Evolutionary conservation across 2,113 vertebrate genomes (phyloP).

Genomic region (Periophthalmus modestus): DNA sequence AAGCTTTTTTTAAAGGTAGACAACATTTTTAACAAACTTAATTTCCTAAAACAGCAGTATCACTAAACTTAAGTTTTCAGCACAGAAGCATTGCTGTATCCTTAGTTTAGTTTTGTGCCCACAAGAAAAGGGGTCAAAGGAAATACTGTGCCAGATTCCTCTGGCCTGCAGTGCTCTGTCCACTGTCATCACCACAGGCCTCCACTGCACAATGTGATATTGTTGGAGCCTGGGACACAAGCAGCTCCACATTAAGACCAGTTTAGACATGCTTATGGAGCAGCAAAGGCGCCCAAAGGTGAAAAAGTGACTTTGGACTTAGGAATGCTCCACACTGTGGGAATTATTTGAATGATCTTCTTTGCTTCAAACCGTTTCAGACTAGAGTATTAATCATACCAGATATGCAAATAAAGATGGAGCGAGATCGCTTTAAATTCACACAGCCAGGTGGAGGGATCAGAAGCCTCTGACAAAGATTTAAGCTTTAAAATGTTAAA

Average conservation of each 20-base stretch:
- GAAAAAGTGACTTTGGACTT: constrained; percentile 28
- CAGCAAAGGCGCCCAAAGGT: constrained; percentile 18
- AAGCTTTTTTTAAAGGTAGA: too few relatives aligned
- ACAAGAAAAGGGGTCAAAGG: constrained; percentile 20
- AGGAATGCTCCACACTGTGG: constrained; percentile 3
- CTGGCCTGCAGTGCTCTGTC: constrained; percentile 47
- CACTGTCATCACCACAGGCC: constrained; percentile 59
- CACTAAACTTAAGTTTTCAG: too few relatives aligned
- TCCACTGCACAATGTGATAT: constrained; percentile 59
- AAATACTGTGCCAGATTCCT: constrained; percentile 24
- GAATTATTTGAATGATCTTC: constrained; percentile 33
- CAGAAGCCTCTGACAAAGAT: neutral
- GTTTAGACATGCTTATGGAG: constrained; percentile 6
- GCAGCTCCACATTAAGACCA: constrained; percentile 28
- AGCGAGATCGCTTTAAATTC: constrained; percentile 10
- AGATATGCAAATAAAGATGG: constrained; percentile 1
- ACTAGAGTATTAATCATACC: constrained; percentile 19
- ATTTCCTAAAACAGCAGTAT: too few relatives aligned
- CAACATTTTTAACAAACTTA: too few relatives aligned
- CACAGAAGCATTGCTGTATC: too few relatives aligned
- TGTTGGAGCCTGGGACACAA: constrained; percentile 41
- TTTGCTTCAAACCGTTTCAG: constrained; percentile 15
- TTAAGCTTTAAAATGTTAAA: neutral
- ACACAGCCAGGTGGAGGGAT: constrained; percentile 2
- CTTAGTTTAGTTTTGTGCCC: neutral